Evolutionary conservation across 2,888 invertebrate species (phyloP).

Genomic region (Parapristionchus giblindavisi): DNA sequence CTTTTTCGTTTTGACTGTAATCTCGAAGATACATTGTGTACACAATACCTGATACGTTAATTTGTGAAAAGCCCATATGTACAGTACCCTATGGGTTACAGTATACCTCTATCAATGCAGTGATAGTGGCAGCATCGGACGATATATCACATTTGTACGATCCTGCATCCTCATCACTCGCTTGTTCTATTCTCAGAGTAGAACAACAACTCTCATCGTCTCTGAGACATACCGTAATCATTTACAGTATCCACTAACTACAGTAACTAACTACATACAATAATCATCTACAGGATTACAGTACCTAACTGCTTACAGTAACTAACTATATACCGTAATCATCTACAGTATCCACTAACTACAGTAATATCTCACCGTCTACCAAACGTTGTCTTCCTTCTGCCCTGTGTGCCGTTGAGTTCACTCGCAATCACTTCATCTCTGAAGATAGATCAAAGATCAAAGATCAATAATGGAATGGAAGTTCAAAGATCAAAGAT

Average conservation of each 20-base stretch:
- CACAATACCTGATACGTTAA: no score
- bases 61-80: no score
- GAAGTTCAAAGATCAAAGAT: neutral
- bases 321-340: no score
- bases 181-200: constrained; percentile 19
- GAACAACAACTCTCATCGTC: constrained; percentile 29
- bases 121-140: constrained; percentile 10
- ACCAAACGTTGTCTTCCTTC: constrained; percentile 22
- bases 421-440: constrained; percentile 17
- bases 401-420: constrained; percentile 10
- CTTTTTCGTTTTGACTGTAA: no score
- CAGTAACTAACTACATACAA: no score
- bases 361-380: neutral
- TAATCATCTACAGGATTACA: no score
- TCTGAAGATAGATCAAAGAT: neutral
- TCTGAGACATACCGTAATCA: neutral
- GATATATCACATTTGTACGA: constrained; percentile 37
- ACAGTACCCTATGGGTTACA: no score
- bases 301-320: no score
- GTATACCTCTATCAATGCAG: constrained; percentile 31
- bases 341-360: no score
- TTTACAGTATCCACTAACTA: no score
- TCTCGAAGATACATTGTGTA: no score
- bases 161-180: constrained; percentile 20
- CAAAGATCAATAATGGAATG: neutral